Conservation (phyloP, 1,140 invertebrate genomes). For the Ctenoplectra terminalis region DNA sequence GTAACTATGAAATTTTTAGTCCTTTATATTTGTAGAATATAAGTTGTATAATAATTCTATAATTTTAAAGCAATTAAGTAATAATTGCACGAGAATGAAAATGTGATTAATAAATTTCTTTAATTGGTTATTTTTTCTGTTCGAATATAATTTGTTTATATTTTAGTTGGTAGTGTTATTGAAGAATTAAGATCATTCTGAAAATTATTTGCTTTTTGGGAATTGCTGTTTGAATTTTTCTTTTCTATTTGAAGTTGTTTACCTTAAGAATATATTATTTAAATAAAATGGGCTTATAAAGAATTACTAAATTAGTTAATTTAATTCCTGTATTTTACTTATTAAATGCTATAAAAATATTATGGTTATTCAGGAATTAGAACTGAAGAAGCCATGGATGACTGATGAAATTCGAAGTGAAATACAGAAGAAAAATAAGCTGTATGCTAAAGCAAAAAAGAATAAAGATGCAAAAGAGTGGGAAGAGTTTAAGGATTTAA, state of each 20-base stretch:
- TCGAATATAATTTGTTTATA: background rate
- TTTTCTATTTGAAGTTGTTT: slow-evolving; percentile 15
- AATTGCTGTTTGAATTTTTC: slow-evolving; percentile 1
- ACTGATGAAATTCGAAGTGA: slow-evolving; percentile 84
- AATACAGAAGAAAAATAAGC: slow-evolving; percentile 83
- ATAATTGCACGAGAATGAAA: background rate
- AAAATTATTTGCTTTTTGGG: background rate
- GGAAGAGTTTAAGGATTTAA: slow-evolving; percentile 83
- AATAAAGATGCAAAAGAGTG: slow-evolving; percentile 83
- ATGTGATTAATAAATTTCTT: background rate
- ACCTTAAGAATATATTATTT: background rate
- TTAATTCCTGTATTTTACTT: background rate
- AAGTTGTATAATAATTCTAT: background rate
- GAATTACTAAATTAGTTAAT: background rate
- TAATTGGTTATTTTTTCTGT: background rate
- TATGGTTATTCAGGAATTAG: slow-evolving; percentile 75
- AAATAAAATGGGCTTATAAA: background rate
- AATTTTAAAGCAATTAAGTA: background rate
- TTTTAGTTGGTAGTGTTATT: background rate
- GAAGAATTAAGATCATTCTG: no score
- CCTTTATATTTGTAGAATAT: background rate
- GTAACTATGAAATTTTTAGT: slow-evolving; percentile 55
- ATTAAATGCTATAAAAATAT: slow-evolving; percentile 16
- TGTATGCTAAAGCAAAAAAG: slow-evolving; percentile 83
- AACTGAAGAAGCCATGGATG: slow-evolving; percentile 84